phyloP scores from a whole-genome alignment of 2,113 vertebrate genomes.

The Heliornis fulica region DNA sequence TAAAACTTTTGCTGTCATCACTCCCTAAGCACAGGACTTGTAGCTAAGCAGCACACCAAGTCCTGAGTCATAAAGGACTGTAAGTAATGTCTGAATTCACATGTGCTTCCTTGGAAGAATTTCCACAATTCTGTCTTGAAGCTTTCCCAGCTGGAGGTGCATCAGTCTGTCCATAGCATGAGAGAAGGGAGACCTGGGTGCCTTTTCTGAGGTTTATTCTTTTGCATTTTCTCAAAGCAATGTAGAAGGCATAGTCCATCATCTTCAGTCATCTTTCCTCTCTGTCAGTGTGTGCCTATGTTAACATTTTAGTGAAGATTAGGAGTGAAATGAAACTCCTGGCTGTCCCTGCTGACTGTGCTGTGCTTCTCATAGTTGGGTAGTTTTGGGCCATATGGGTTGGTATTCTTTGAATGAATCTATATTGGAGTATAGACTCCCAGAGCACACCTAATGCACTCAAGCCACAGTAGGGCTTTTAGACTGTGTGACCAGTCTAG shows the following conservation, averaged over 20 bases:
- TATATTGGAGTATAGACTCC: not conserved
- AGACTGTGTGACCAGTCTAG: not conserved
- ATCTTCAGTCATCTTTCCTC: not conserved
- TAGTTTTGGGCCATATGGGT: not conserved
- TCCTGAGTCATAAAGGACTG: not conserved
- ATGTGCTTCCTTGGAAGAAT: not conserved
- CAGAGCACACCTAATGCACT: not conserved
- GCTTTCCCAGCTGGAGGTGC: not conserved
- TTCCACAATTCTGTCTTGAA: not conserved
- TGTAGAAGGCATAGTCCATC: not conserved
- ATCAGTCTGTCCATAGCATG: not conserved
- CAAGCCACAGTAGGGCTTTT: not conserved
- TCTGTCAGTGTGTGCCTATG: not conserved
- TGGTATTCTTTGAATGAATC: not conserved
- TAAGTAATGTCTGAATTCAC: slow-evolving; percentile 11
- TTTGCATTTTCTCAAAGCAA: not conserved
- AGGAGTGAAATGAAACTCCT: not conserved
- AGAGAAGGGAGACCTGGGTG: not conserved
- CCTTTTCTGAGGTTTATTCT: not conserved
- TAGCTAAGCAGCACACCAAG: not conserved
- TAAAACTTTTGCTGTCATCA: not conserved
- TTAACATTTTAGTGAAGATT: not conserved
- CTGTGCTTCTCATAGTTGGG: not conserved
- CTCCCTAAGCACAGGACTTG: not conserved
- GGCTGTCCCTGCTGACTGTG: not conserved